A percentile compares a stretch with the other conserved stretches of the same genome.
phyloP scores from a whole-genome alignment of 2,797 vertebrate genomes.

The Siniperca scherzeri region DNA sequence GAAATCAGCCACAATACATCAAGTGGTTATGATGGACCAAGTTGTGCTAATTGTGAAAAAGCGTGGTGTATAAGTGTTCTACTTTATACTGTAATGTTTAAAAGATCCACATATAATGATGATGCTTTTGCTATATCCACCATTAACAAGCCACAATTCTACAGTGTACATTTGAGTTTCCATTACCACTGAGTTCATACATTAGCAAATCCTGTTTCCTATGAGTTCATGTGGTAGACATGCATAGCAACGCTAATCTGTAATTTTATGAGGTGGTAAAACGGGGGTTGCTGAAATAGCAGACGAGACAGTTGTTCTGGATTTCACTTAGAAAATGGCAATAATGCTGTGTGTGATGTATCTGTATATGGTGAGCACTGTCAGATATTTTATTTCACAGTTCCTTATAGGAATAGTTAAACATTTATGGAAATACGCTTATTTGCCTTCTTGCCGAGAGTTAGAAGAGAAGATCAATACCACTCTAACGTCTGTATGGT shows the following conservation, averaged over 20 bases:
- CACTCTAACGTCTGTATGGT: neutral
- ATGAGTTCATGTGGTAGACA: conserved; percentile 43
- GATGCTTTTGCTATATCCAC: conserved; percentile 16
- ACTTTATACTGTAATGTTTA: conserved; percentile 11
- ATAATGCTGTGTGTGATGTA: neutral
- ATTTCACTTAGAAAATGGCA: conserved; percentile 15
- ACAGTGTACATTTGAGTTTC: conserved; percentile 55
- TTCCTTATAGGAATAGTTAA: neutral
- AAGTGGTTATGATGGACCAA: conserved; percentile 3
- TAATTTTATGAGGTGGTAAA: conserved; percentile 43
- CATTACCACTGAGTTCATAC: conserved; percentile 54
- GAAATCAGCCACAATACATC: neutral
- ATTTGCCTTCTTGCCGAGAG: neutral
- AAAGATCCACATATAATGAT: conserved; percentile 34
- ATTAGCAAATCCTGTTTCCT: conserved; percentile 55
- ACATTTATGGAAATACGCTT: neutral
- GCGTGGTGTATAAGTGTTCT: conserved; percentile 5
- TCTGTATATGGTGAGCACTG: neutral
- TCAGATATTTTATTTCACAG: neutral
- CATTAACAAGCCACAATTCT: conserved; percentile 55
- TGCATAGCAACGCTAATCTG: conserved; percentile 50
- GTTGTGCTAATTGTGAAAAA: conserved; percentile 7
- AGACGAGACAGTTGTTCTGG: conserved; percentile 11
- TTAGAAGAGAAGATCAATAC: neutral
- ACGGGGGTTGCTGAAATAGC: conserved; percentile 16